Conservation (phyloP, 92 coral and sea anemone species). For the Meandrina meandrites region DNA sequence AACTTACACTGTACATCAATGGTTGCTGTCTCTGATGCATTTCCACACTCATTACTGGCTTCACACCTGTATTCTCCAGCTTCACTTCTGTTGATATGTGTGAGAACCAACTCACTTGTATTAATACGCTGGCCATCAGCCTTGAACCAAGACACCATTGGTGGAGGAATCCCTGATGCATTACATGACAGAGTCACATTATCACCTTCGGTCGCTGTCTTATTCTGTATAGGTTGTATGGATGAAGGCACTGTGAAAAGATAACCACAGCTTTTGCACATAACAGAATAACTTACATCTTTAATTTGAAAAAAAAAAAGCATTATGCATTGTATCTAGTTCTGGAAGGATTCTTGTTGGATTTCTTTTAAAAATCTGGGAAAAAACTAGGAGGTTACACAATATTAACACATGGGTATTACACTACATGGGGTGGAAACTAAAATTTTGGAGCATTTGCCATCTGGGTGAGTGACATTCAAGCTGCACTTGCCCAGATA, state of each 20-base stretch:
- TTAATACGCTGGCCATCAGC: not conserved
- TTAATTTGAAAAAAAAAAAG: not conserved
- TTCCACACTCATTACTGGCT: constrained; percentile 16
- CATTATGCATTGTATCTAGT: too few relatives aligned
- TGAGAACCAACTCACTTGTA: not conserved
- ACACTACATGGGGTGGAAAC: too few relatives aligned
- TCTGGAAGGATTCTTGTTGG: too few relatives aligned
- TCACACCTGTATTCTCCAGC: constrained; percentile 39
- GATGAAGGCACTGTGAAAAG: not conserved
- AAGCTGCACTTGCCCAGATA: too few relatives aligned
- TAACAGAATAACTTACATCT: too few relatives aligned
- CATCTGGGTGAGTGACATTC: too few relatives aligned
- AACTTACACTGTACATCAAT: constrained; percentile 2
- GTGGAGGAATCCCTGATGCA: constrained; percentile 18
- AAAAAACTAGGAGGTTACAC: too few relatives aligned
- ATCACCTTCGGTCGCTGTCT: not conserved
- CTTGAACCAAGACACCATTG: constrained; percentile 1
- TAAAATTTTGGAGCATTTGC: too few relatives aligned
- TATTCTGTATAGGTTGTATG: not conserved
- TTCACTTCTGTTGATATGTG: not conserved
- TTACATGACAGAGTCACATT: constrained; percentile 1
- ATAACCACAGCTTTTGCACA: not conserved
- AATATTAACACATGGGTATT: too few relatives aligned
- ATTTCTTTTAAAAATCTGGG: too few relatives aligned
- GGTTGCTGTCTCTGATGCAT: not conserved